Evolutionary conservation across 2,113 vertebrate species (phyloP).

Genomic region (Ahaetulla prasina): DNA sequence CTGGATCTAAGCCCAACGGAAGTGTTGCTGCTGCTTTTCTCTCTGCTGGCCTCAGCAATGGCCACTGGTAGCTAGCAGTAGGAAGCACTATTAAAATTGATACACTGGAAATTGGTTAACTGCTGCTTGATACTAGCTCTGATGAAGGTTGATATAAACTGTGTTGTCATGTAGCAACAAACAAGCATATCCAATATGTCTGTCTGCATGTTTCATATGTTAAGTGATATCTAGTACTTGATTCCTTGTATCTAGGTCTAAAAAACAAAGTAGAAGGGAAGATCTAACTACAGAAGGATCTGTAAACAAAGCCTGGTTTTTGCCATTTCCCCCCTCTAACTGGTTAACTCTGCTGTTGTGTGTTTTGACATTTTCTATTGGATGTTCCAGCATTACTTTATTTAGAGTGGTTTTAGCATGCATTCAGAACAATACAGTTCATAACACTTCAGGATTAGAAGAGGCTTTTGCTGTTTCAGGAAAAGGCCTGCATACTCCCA

Average conservation of each 20-base stretch:
- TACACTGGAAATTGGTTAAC: neutral
- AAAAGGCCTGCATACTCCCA: neutral
- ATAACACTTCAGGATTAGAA: neutral
- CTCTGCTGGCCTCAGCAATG: neutral
- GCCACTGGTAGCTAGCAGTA: neutral
- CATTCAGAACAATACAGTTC: neutral
- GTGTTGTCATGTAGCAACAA: neutral
- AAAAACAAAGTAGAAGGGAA: neutral
- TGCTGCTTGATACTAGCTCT: neutral
- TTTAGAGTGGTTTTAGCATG: neutral
- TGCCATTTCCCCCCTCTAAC: neutral
- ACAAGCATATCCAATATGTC: neutral
- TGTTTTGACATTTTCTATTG: neutral
- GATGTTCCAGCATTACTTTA: neutral
- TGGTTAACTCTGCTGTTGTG: neutral
- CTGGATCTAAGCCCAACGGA: neutral
- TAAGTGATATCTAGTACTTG: neutral
- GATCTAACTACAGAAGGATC: neutral
- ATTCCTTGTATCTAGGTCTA: neutral
- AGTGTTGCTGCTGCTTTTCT: neutral
- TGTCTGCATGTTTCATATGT: neutral
- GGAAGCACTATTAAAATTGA: neutral
- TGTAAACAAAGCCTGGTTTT: neutral
- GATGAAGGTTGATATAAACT: neutral
- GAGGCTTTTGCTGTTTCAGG: neutral